Evolutionary conservation across 2,888 invertebrate species (phyloP).

Genomic region (Amphipyra tragopoginis): DNA sequence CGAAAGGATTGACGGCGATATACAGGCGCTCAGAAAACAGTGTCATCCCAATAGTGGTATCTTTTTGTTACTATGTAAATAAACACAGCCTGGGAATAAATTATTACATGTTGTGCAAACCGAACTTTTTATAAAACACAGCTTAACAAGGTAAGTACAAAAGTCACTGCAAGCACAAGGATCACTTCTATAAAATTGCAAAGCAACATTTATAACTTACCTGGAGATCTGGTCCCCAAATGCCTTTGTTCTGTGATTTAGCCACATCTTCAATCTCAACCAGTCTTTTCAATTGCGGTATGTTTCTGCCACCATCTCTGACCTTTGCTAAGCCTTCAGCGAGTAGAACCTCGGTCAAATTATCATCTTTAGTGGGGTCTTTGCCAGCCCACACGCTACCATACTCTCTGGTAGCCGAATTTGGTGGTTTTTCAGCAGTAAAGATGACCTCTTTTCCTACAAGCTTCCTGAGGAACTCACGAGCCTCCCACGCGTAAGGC

Average conservation of each 20-base stretch:
- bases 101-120: no score
- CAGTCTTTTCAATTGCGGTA: constrained; percentile 92
- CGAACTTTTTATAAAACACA: no score
- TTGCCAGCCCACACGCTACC: constrained; percentile 96
- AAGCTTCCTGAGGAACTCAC: constrained; percentile 97
- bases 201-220: constrained; percentile 59
- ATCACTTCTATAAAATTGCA: neutral
- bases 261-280: constrained; percentile 97
- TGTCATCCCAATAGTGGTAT: no score
- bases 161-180: no score
- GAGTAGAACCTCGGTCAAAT: constrained; percentile 96
- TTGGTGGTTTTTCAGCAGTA: constrained; percentile 95
- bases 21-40: no score
- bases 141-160: no score
- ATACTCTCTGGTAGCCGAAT: constrained; percentile 95
- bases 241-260: constrained; percentile 96
- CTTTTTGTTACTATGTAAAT: no score
- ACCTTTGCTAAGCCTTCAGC: constrained; percentile 97
- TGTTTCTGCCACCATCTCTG: constrained; percentile 89
- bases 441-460: constrained; percentile 97
- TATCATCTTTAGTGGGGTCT: constrained; percentile 94
- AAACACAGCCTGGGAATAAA: no score
- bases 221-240: constrained; percentile 90
- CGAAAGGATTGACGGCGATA: no score
- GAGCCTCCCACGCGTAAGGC: constrained; percentile 99